Evolutionary conservation across 2,113 vertebrate genomes (phyloP), one percentile per base, ranked within the genome.

Genomic region (Perca fluviatilis): DNA sequence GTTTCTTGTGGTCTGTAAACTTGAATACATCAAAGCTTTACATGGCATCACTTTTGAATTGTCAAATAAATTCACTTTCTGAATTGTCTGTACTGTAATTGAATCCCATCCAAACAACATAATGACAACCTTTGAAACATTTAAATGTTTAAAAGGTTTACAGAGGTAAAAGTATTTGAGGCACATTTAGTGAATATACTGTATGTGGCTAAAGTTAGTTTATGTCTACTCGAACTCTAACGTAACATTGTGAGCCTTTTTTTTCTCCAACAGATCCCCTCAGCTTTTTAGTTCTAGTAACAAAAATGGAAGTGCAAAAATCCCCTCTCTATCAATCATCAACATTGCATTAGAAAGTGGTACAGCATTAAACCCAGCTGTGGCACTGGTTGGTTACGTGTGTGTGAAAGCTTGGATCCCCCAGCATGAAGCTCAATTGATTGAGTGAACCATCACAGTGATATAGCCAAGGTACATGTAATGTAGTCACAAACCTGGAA

Each of bases 321-420:
- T 46, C 27, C 19, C 15, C 1, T 36, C 11, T 14, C 4, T 0
- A 46, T 53, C n/a, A 0, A 58, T 58, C 27, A 61, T 72, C 19
- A 71, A 58, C 36, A 70, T 56, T 62, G 21, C 16, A 53, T 62
- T 58, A 0, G 73, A n/a, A 83, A 70, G 33, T 65, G 46, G 40
- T 47, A 68, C 57, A 54, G 16, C 23, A 72, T 25, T 57, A 1
- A 19, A 33, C 12, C 19, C 13, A 16, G 62, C 21, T 13, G 25
- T 15, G 27, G 51, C 33, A 27, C 53, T 72, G 47, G 46, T 56
- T 40, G 8, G 25, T n/a, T 12, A 23, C 21, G 12, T 40, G 53
- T 19, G 53, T 19, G 23, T 30, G 7, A 51, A 47, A 75, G 23
- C 47, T 64, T 13, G 14, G 47, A 75, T 47, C 51, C 6, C 2